Evolutionary conservation across 2,888 invertebrate genomes (phyloP), one percentile per base, ranked within the genome.

Genomic region (Athalia rosae): DNA sequence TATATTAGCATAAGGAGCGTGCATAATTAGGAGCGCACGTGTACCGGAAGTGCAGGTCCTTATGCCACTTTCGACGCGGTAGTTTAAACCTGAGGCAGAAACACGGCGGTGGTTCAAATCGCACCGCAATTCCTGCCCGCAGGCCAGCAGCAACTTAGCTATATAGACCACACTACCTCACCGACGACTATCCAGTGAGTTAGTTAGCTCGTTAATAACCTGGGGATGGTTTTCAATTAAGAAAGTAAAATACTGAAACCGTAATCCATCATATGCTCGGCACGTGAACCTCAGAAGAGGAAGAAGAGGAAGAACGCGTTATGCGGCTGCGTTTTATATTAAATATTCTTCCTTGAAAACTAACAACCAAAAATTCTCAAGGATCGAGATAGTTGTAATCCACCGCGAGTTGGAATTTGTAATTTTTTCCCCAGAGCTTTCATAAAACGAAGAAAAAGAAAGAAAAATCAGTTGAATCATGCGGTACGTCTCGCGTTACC

Each of bases 201-300:
- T 74, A 61, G 73, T 74, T 28, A 62, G 71, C 77, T 64, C 77
- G 43, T 77, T 63, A 53, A 73, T 73, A 78, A 56, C 56, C 15
- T 66, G 47, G 62, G 64, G 74, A 67, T 78, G 77, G 69, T 77
- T 66, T 67, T 64, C 64, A 77, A 79, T 79, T 79, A 79, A 64
- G 77, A 59, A 78, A 66, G 66, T 76, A 66, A 76, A 66, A 76
- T 66, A 76, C 50, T 45, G 41, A 76, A 53, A 11, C 8, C 3
- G 66, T 58, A 43, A 74, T 74, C 66, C 66, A 67, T 78, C 78
- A 78, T 28, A 13, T 53, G 76, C 41, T n/a, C 6, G 13, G 8
- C 71, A 71, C 43, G 58, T 71, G 71, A 58, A 58, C 50, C 6
- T 4, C 71, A 67, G n/a, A 67, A n/a, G 3, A 28, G 5, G 28